phyloP scores from a whole-genome alignment of 2,888 invertebrate genomes.

The Andrena flavipes region DNA sequence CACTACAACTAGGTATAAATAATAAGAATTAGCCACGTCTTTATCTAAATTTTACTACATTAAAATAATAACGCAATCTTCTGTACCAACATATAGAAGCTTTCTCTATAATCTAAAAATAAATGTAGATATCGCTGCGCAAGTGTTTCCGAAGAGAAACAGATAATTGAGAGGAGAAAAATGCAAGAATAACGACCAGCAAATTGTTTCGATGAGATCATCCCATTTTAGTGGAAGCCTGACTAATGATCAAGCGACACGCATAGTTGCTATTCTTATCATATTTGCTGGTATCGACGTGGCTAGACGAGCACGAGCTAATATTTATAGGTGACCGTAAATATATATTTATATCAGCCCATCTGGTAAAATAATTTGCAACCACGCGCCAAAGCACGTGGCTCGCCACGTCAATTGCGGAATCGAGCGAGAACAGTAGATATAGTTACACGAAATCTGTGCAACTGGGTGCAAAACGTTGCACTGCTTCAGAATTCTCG shows the following conservation, averaged over 20 bases:
- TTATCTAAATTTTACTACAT: no score
- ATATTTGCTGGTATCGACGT: conserved; percentile 58
- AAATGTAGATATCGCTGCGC: not conserved
- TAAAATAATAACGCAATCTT: no score
- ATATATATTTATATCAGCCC: conserved; percentile 65
- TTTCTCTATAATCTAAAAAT: not conserved
- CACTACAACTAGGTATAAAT: not conserved
- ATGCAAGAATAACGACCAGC: not conserved
- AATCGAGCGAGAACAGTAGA: conserved; percentile 9
- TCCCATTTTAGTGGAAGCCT: conserved; percentile 50
- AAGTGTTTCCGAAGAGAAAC: not conserved
- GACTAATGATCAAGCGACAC: conserved; percentile 71
- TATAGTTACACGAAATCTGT: not conserved
- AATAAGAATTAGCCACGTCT: not conserved
- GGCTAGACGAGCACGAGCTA: conserved; percentile 50
- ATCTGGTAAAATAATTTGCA: conserved; percentile 53
- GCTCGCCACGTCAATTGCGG: conserved; percentile 37
- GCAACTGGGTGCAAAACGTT: conserved; percentile 29
- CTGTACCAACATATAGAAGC: no score
- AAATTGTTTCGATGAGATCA: conserved; percentile 4
- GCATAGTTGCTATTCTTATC: conserved; percentile 70
- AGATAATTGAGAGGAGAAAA: not conserved
- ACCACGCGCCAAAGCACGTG: conserved; percentile 73
- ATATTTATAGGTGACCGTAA: conserved; percentile 46
- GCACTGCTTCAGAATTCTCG: not conserved